Conservation (phyloP, 2,797 vertebrate genomes). For the Antrozous pallidus region DNA sequence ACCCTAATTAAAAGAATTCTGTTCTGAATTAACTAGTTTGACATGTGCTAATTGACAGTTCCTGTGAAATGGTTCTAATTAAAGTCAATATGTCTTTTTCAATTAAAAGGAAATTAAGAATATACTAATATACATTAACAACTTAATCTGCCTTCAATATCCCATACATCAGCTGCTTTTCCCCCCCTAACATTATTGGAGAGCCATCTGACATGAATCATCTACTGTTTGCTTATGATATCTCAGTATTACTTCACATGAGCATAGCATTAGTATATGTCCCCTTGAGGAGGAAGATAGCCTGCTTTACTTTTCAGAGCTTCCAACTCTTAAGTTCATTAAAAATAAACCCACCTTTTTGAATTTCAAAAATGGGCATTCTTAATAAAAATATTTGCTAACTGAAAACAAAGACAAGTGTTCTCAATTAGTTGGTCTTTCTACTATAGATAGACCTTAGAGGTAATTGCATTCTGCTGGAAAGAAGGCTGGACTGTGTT, state of each 20-base stretch:
- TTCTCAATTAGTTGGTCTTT: conserved; percentile 71
- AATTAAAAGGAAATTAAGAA: conserved; percentile 90
- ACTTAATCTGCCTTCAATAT: conserved; percentile 88
- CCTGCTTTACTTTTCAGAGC: conserved; percentile 53
- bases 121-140: conserved; percentile 88
- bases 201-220: conserved; percentile 83
- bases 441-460: conserved; percentile 50
- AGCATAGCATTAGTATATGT: conserved; percentile 65
- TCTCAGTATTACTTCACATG: conserved; percentile 82
- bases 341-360: conserved; percentile 63
- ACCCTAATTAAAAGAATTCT: conserved; percentile 89
- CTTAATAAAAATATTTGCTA: conserved; percentile 61
- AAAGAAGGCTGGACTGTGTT: conserved; percentile 67
- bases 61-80: conserved; percentile 90
- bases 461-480: conserved; percentile 60
- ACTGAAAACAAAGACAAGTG: conserved; percentile 55
- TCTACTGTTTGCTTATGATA: conserved; percentile 81
- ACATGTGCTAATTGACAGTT: conserved; percentile 91
- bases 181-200: conserved; percentile 74
- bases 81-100: conserved; percentile 90
- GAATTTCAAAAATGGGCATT: conserved; percentile 47
- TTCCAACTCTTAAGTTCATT: conserved; percentile 46
- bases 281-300: conserved; percentile 71
- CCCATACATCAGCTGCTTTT: conserved; percentile 84
- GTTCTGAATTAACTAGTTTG: conserved; percentile 90